phyloP scores from a whole-genome alignment of 2,113 vertebrate genomes.

The Chrysochloris asiatica region DNA sequence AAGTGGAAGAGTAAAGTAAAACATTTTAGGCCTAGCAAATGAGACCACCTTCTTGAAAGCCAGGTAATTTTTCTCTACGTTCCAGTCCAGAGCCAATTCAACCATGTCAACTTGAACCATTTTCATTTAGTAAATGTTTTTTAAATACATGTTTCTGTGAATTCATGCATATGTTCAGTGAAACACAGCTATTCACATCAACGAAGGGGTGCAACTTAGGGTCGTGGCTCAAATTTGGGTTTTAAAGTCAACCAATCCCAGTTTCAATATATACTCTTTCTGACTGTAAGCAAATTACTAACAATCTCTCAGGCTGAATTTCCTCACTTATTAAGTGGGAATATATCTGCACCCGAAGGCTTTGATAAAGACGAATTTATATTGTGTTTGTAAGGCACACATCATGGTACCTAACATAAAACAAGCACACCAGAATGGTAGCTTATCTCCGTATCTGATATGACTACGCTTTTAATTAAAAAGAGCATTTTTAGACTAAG shows the following conservation, averaged over 20 bases:
- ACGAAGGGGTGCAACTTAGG: background rate
- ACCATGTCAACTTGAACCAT: slow-evolving; percentile 63
- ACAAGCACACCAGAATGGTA: background rate
- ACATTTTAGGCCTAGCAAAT: slow-evolving; percentile 66
- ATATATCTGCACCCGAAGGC: background rate
- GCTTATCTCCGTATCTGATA: background rate
- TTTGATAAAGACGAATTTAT: background rate
- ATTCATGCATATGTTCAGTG: slow-evolving; percentile 47
- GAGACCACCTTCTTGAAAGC: slow-evolving; percentile 70
- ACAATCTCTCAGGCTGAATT: background rate
- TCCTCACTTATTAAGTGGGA: background rate
- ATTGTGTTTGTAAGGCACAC: background rate
- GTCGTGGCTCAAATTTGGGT: background rate
- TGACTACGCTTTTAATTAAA: background rate
- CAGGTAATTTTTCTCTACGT: slow-evolving; percentile 67
- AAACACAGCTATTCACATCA: slow-evolving; percentile 22
- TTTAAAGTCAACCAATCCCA: background rate
- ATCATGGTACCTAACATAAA: background rate
- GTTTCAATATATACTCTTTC: background rate
- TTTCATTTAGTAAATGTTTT: slow-evolving; percentile 60
- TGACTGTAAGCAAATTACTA: background rate
- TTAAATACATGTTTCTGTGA: slow-evolving; percentile 25
- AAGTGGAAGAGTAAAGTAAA: slow-evolving; percentile 69
- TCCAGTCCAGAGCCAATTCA: slow-evolving; percentile 59
- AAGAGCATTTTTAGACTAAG: slow-evolving; percentile 15